Evolutionary conservation across 2,797 vertebrate species (phyloP), one percentile per base, ranked within the genome.

Genomic region (Cirrhinus mrigala): DNA sequence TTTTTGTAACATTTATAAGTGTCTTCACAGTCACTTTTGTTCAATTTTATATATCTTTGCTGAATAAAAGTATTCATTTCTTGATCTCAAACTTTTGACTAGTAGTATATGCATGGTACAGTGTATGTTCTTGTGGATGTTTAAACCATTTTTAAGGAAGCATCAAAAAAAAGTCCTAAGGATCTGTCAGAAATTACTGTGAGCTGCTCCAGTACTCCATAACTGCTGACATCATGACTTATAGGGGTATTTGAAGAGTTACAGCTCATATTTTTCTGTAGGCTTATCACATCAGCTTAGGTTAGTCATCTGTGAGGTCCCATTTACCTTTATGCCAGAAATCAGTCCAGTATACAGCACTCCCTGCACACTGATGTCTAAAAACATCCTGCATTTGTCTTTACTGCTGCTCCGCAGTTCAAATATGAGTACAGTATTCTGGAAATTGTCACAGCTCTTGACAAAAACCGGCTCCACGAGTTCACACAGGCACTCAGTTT

Each of bases 391-490:
- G 18, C 3, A 2, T 22, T 69, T 9, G 24, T 48, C 64, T 69
- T n/a, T n/a, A 69, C 64, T 70, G 24, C 10, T 46, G 68, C 11
- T 20, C n/a, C 27, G 9, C 50, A 71, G 37, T 58, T 44, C 40
- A 46, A 22, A 46, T 73, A 73, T 77, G 62, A 78, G n/a, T 1
- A 3, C 50, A 66, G 15, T 46, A 22, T 69, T 84, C 22, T 68
- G 60, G 7, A 74, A 82, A 66, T 83, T 12, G 29, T 54, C 44
- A 52, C 58, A 12, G 29, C 29, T 18, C 18, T 70, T 33, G 52
- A 48, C 27, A 71, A n/a, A 84, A 85, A 81, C 77, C 16, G 52
- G 78, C 48, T 79, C 12, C 75, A 46, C 69, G 44, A 56, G n/a
- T 73, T 79, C 56, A 54, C 76, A n/a, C 58, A 75, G 46, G 56